These are phyloP conservation scores for Urechis unicinctus DNA, from an alignment of 2,888 invertebrate species.

Conservation along the genomic window DNA sequence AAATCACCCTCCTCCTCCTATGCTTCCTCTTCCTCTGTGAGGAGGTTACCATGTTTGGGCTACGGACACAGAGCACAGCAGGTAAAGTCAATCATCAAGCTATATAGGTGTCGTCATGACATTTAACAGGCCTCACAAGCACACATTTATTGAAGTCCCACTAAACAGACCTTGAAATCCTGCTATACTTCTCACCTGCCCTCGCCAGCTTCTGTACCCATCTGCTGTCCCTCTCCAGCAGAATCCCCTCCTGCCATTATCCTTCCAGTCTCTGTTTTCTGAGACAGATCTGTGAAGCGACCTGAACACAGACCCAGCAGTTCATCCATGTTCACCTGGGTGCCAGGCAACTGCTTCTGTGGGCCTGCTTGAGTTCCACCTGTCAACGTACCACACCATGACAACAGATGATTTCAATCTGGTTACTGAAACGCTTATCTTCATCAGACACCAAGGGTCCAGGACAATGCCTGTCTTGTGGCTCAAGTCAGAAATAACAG, in stretches of 20 bases:
- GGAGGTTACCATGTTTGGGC: too few species aligned
- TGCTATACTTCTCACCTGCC: neutral
- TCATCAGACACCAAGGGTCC: too few species aligned
- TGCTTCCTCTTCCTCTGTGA: slow-evolving; percentile 2
- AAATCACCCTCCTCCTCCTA: neutral
- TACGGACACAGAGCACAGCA: too few species aligned
- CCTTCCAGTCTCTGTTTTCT: neutral
- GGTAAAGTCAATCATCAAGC: too few species aligned
- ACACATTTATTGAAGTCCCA: too few species aligned
- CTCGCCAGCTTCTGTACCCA: neutral
- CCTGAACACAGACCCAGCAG: slow-evolving; percentile 56
- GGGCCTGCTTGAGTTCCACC: neutral
- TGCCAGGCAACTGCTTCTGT: neutral
- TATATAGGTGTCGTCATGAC: too few species aligned
- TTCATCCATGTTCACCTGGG: slow-evolving; percentile 27
- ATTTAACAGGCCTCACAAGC: too few species aligned
- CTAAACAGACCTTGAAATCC: too few species aligned
- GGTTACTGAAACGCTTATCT: too few species aligned
- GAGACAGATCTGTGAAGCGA: slow-evolving; percentile 47
- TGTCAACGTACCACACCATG: too few species aligned
- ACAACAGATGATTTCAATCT: neutral
- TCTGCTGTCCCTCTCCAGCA: neutral
- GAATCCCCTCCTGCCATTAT: neutral
- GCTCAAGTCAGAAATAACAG: too few species aligned
- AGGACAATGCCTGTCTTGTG: too few species aligned